A percentile compares a stretch with the other conserved stretches of the same genome.
phyloP scores from a whole-genome alignment of 2,113 vertebrate genomes.

The Rhabdomys dilectus region DNA sequence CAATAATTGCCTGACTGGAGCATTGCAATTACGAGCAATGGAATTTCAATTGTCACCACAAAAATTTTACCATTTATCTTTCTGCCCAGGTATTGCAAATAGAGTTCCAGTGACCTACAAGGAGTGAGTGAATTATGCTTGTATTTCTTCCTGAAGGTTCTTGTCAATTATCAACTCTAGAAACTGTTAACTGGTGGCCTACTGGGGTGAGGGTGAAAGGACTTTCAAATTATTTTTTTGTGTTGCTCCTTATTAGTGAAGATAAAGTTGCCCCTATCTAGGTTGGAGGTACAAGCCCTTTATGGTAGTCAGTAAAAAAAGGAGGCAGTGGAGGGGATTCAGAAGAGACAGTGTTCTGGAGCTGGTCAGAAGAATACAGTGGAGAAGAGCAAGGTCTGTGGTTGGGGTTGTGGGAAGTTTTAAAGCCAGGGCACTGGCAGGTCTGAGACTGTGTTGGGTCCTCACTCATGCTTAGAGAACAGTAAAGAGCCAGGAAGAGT shows the following conservation, averaged over 20 bases:
- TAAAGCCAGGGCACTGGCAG: background rate
- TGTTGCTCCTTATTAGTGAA: slow-evolving; percentile 1
- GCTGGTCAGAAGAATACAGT: background rate
- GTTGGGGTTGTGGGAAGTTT: background rate
- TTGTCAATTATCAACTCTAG: background rate
- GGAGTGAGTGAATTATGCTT: background rate
- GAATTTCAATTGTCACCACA: background rate
- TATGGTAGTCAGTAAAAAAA: background rate
- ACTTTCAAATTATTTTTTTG: background rate
- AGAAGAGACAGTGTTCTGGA: background rate
- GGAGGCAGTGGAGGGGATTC: no score
- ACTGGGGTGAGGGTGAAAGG: background rate
- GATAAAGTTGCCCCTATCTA: background rate
- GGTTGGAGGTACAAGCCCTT: background rate
- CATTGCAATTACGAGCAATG: background rate
- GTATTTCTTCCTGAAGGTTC: slow-evolving; percentile 22
- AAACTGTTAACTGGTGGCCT: background rate
- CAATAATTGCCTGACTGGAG: background rate
- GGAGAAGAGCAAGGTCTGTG: background rate
- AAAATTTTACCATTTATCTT: slow-evolving; percentile 1
- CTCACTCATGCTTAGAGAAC: background rate
- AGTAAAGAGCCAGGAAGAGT: background rate
- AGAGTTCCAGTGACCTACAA: background rate
- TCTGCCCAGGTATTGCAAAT: background rate
- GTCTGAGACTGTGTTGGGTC: background rate